phyloP scores from a whole-genome alignment of 2,113 vertebrate genomes.

The Asarcornis scutulata region DNA sequence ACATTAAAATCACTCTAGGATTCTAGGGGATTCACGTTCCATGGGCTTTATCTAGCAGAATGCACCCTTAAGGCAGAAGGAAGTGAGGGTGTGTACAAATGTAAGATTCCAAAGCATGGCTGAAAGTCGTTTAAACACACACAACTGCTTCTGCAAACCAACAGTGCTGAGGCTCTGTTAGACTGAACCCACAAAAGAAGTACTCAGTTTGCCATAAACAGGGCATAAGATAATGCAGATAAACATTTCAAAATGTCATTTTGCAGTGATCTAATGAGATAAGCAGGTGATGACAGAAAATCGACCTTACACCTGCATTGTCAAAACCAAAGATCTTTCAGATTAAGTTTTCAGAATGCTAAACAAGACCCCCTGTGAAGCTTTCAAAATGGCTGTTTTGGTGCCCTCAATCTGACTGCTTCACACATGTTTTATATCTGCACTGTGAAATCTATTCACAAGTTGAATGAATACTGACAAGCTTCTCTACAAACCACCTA shows the following conservation, averaged over 20 bases:
- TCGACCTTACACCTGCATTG: neutral
- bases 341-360: neutral
- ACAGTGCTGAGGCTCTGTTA: neutral
- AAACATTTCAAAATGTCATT: neutral
- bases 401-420: neutral
- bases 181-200: neutral
- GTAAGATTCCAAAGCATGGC: neutral
- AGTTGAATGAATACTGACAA: neutral
- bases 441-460: neutral
- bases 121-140: neutral
- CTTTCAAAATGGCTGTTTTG: neutral
- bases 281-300: neutral
- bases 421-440: neutral
- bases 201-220: neutral
- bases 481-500: neutral
- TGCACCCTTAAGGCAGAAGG: neutral
- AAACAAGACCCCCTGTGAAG: neutral
- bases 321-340: neutral
- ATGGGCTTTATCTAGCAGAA: neutral
- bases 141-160: neutral
- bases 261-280: neutral
- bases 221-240: neutral
- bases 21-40: neutral
- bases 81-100: neutral
- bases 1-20: neutral